These are phyloP conservation scores for Gymnothorax javanicus DNA, from an alignment of 2,797 vertebrate species.

Conservation along the genomic window DNA sequence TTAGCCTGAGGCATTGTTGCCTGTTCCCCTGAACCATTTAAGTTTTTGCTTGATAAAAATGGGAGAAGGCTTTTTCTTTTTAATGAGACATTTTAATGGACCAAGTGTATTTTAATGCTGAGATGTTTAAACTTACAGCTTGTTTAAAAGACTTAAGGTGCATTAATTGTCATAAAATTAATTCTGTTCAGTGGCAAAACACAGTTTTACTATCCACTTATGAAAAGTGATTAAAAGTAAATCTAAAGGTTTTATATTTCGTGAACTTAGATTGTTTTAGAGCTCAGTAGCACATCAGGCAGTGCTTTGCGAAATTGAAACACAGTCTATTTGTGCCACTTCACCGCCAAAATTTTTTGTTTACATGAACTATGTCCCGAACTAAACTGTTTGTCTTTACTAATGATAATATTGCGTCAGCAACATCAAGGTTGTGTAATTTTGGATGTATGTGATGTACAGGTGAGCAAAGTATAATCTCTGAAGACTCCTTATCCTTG, in stretches of 20 bases:
- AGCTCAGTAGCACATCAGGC: neutral
- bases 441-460: too few relatives aligned
- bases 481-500: neutral
- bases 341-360: neutral
- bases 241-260: neutral
- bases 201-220: neutral
- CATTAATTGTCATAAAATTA: neutral
- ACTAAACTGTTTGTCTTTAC: neutral
- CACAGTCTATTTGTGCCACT: neutral
- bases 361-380: neutral
- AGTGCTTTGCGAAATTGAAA: neutral
- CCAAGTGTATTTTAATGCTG: neutral
- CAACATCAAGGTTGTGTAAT: neutral
- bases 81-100: constrained; percentile 17
- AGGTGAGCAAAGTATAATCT: neutral
- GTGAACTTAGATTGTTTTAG: neutral
- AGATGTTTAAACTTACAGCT: neutral
- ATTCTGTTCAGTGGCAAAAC: neutral
- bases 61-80: neutral
- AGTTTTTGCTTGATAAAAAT: constrained; percentile 26
- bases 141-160: neutral
- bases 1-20: constrained; percentile 20
- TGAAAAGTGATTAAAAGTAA: neutral
- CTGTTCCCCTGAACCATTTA: constrained; percentile 23
- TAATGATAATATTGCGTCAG: neutral